Evolutionary conservation across 2,888 invertebrate species (phyloP).

Genomic region (Tetropium fuscum): DNA sequence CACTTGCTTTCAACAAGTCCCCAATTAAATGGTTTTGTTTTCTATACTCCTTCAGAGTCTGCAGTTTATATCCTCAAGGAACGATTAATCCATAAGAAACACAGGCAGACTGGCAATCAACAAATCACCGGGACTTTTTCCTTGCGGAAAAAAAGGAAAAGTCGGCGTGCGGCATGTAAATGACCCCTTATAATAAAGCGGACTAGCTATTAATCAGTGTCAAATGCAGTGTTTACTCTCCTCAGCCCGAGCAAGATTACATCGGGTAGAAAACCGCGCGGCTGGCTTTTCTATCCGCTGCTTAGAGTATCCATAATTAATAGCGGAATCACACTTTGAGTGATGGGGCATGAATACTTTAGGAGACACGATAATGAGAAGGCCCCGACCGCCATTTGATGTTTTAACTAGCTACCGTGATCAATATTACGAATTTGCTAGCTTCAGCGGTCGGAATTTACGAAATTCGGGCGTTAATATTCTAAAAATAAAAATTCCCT

Average conservation of each 20-base stretch:
- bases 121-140: constrained; percentile 33
- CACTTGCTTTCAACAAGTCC: too few relatives aligned
- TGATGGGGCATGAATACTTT: constrained; percentile 56
- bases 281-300: constrained; percentile 18
- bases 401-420: constrained; percentile 2
- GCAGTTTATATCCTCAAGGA: constrained; percentile 2
- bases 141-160: constrained; percentile 36
- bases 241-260: constrained; percentile 39
- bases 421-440: background rate
- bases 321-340: constrained; percentile 51
- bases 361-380: constrained; percentile 30
- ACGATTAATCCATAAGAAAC: constrained; percentile 28
- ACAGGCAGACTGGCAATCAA: constrained; percentile 24
- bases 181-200: constrained; percentile 46
- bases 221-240: constrained; percentile 41
- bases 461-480: too few relatives aligned
- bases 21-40: too few relatives aligned
- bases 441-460: background rate
- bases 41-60: background rate
- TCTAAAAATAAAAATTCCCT: too few relatives aligned
- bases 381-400: background rate
- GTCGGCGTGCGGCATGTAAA: constrained; percentile 45
- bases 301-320: constrained; percentile 53
- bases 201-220: constrained; percentile 46
- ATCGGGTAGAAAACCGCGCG: constrained; percentile 41